Evolutionary conservation across 2,113 vertebrate genomes (phyloP).

Genomic region (Ploceus nigricollis): DNA sequence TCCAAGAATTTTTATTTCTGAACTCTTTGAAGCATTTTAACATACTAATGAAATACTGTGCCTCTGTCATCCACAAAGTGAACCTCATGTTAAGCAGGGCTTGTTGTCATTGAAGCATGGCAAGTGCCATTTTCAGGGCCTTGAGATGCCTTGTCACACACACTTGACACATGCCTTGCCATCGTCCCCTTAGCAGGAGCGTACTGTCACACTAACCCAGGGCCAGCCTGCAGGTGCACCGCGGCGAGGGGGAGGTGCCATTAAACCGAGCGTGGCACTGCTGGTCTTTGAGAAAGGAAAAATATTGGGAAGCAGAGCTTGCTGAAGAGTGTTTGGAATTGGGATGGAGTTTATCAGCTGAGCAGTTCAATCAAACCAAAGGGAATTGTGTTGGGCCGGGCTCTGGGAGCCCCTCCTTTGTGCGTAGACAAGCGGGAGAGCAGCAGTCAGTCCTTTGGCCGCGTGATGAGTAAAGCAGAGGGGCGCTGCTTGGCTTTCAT

Average conservation of each 20-base stretch:
- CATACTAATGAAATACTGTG: background rate
- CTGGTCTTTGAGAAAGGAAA: background rate
- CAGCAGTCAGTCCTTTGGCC: background rate
- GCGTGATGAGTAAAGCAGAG: slow-evolving; percentile 7
- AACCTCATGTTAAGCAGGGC: background rate
- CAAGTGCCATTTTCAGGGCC: background rate
- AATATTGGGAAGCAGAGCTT: background rate
- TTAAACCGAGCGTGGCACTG: fast-evolving
- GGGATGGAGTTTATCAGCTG: background rate
- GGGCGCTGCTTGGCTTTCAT: background rate
- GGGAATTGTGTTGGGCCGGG: background rate
- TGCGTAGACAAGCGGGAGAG: fast-evolving
- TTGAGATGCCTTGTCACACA: background rate
- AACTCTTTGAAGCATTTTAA: background rate
- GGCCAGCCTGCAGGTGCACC: background rate
- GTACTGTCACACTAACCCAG: fast-evolving
- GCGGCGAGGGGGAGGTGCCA: background rate
- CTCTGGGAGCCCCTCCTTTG: background rate
- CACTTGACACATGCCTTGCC: too few species aligned
- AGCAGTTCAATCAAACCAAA: fast-evolving
- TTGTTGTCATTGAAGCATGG: background rate
- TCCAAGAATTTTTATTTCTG: background rate
- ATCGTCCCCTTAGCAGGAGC: fast-evolving
- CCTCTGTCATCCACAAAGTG: background rate
- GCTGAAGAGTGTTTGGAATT: background rate